These are phyloP conservation scores for Heliconius eleuchia DNA, from an alignment of 1,140 invertebrate species.

Conservation along the genomic window DNA sequence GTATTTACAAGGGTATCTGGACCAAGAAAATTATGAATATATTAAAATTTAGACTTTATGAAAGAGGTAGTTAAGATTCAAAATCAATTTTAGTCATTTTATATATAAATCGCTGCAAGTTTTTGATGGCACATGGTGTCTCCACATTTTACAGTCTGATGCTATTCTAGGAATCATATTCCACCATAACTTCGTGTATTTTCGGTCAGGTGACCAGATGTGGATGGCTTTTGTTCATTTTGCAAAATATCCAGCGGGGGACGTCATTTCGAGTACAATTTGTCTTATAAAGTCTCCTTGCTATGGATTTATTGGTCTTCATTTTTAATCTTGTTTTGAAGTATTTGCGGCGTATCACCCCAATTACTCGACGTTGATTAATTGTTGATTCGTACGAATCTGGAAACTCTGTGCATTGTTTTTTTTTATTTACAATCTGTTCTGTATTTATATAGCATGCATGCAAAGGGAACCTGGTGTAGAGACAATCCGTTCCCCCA, in stretches of 20 bases:
- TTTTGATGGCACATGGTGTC: slow-evolving; percentile 74
- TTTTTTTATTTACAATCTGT: background rate
- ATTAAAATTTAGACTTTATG: slow-evolving; percentile 30
- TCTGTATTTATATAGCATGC: too few species aligned
- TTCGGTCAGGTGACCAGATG: slow-evolving; percentile 76
- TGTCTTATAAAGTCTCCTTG: slow-evolving; percentile 57
- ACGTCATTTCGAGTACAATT: slow-evolving; percentile 47
- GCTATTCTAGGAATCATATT: slow-evolving; percentile 79
- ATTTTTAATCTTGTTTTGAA: slow-evolving; percentile 45
- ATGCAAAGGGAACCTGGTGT: too few species aligned
- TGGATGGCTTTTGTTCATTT: slow-evolving; percentile 49
- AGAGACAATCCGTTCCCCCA: too few species aligned
- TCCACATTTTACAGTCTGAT: slow-evolving; percentile 74
- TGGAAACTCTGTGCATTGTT: background rate
- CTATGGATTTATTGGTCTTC: slow-evolving; percentile 62
- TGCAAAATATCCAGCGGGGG: slow-evolving; percentile 47
- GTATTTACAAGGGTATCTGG: slow-evolving; percentile 41
- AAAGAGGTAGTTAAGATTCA: slow-evolving; percentile 20
- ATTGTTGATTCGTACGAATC: slow-evolving; percentile 44
- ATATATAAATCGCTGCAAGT: slow-evolving; percentile 38
- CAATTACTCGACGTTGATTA: slow-evolving; percentile 62
- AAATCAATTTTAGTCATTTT: slow-evolving; percentile 19
- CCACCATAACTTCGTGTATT: slow-evolving; percentile 66
- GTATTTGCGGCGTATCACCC: slow-evolving; percentile 53
- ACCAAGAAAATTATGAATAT: slow-evolving; percentile 23